Percentiles rank a stretch among this genome's conserved stretches.
Conservation (phyloP, 2,888 invertebrate genomes). For the Monoplex corrugatus region DNA sequence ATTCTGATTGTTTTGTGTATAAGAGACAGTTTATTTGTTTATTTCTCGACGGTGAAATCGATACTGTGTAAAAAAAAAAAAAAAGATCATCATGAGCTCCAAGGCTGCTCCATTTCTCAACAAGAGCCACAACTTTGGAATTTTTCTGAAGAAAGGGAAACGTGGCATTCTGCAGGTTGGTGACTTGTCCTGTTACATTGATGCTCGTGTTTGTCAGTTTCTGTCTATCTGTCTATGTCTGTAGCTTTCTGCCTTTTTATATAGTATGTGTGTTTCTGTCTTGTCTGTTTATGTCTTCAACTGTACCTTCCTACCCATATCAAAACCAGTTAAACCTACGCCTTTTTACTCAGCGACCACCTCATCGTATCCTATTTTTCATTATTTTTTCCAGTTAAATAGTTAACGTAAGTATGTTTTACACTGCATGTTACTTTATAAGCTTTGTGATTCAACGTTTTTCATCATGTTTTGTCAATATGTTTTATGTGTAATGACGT, state of each 20-base stretch:
- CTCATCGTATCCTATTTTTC: too few relatives aligned
- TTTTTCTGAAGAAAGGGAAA: slow-evolving; percentile 71
- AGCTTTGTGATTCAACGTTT: too few relatives aligned
- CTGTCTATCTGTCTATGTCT: slow-evolving; percentile 1
- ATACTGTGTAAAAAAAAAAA: not conserved
- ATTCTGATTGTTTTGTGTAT: not conserved
- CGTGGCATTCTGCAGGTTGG: slow-evolving; percentile 70
- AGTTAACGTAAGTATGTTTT: too few relatives aligned
- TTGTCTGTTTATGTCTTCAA: too few relatives aligned
- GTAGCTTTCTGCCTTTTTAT: not conserved
- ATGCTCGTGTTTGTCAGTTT: not conserved
- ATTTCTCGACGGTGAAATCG: too few relatives aligned
- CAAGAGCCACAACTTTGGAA: slow-evolving; percentile 71
- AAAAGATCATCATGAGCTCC: slow-evolving; percentile 45
- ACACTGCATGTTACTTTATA: too few relatives aligned
- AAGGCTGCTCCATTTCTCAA: slow-evolving; percentile 50
- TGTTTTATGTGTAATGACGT: too few relatives aligned
- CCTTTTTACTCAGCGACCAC: too few relatives aligned
- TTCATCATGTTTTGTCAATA: too few relatives aligned
- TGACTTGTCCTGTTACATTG: not conserved
- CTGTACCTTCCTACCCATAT: too few relatives aligned
- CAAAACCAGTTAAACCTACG: too few relatives aligned
- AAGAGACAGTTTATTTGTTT: not conserved
- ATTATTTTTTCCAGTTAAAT: too few relatives aligned
- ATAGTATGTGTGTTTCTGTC: not conserved